Conservation (phyloP, 2,113 vertebrate species). For the Fukomys damarensis region DNA sequence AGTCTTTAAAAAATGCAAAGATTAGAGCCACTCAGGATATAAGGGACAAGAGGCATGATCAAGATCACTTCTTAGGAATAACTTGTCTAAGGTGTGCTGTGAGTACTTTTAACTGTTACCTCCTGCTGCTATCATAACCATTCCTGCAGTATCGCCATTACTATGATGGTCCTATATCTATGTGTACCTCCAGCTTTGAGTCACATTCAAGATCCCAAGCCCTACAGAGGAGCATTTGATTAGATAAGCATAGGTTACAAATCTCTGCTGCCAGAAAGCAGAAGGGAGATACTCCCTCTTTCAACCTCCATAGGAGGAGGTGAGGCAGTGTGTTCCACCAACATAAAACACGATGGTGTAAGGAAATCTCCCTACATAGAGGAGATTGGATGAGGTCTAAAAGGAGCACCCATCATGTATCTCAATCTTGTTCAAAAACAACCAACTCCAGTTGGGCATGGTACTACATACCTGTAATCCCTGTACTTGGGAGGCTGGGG, state of each 20-base stretch:
- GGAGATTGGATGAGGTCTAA: not conserved
- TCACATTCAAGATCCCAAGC: not conserved
- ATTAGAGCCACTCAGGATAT: not conserved
- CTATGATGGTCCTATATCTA: not conserved
- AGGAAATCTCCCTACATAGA: not conserved
- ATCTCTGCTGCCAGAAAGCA: not conserved
- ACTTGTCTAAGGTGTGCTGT: not conserved
- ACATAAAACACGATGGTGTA: not conserved
- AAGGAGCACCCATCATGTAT: not conserved
- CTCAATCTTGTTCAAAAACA: not conserved
- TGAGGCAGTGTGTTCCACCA: not conserved
- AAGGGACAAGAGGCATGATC: not conserved
- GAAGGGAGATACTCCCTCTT: not conserved
- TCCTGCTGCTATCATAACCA: not conserved
- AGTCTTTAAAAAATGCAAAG: not conserved
- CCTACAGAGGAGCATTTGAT: too few species aligned
- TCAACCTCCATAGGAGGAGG: not conserved
- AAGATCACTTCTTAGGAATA: not conserved
- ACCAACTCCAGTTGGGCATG: not conserved
- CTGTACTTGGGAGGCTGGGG: not conserved
- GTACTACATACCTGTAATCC: not conserved
- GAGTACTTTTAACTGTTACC: fast-evolving
- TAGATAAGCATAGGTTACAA: not conserved
- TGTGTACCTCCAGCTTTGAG: not conserved
- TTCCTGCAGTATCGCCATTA: not conserved